Conservation (phyloP, 2,113 vertebrate genomes). For the Anseranas semipalmata region DNA sequence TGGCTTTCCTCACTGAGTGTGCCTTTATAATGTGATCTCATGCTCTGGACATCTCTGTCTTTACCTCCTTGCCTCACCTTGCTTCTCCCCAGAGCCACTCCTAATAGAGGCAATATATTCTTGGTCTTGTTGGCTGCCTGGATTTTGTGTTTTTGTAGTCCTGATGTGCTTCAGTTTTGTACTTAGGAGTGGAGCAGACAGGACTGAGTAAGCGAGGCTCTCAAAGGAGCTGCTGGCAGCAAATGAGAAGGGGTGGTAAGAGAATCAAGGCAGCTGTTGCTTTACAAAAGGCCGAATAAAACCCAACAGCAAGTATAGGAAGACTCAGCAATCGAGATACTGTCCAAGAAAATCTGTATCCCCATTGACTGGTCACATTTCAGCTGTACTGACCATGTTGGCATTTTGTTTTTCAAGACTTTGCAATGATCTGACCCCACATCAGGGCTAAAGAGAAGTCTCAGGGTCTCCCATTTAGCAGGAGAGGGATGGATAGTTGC, state of each 20-base stretch:
- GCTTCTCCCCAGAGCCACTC: neutral
- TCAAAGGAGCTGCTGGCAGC: neutral
- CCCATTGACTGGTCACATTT: neutral
- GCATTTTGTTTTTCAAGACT: conserved; percentile 16
- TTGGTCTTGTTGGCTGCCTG: neutral
- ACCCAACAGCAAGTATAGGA: neutral
- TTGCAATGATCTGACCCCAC: neutral
- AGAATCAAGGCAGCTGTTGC: neutral
- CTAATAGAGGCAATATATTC: neutral
- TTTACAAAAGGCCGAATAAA: neutral
- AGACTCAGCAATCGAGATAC: neutral
- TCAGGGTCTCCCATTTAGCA: neutral
- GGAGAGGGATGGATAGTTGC: neutral
- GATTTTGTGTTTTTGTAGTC: neutral
- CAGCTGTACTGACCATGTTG: neutral
- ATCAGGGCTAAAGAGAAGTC: neutral
- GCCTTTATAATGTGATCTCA: neutral
- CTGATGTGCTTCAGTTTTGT: neutral
- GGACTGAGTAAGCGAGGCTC: neutral
- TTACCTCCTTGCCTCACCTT: neutral
- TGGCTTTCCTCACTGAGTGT: neutral
- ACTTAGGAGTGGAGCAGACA: neutral
- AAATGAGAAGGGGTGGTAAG: neutral
- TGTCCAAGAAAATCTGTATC: neutral
- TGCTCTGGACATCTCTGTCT: neutral